A percentile compares a stretch with the other conserved stretches of the same genome.
These are phyloP conservation scores for Amniataba percoides DNA, from an alignment of 2,797 vertebrate genomes.

Conservation along the genomic window DNA sequence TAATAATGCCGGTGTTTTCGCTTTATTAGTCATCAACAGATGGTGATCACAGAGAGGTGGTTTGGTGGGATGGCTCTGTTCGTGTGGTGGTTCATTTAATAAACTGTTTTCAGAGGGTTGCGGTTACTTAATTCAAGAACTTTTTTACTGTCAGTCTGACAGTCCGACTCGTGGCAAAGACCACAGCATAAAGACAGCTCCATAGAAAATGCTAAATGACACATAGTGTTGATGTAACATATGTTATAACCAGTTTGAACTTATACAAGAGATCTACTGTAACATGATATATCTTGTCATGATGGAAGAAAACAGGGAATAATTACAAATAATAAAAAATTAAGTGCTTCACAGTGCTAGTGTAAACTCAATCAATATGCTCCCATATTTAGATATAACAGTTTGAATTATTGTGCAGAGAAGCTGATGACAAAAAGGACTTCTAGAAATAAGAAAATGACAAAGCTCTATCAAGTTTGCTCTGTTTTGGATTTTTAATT, in stretches of 20 bases:
- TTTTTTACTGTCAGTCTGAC: constrained; percentile 4
- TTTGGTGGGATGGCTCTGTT: background rate
- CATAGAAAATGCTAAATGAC: background rate
- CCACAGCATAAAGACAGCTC: background rate
- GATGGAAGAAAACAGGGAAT: background rate
- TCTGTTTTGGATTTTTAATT: constrained; percentile 5
- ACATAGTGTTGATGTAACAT: background rate
- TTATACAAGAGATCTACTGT: background rate
- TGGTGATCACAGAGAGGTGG: background rate
- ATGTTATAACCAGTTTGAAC: background rate
- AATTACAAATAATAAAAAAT: background rate
- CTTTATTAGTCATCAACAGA: background rate
- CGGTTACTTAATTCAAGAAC: background rate
- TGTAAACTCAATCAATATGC: background rate
- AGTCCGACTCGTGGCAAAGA: background rate
- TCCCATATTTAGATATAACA: background rate
- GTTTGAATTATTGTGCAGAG: background rate
- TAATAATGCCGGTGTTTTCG: background rate
- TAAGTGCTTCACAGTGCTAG: background rate
- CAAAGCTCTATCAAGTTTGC: background rate
- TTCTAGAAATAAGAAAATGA: background rate
- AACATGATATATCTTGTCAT: background rate
- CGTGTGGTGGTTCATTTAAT: background rate
- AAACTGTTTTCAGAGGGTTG: background rate
- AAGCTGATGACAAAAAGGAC: background rate